Percentiles rank a stretch among this genome's conserved stretches.
These are phyloP conservation scores for Dermatemys mawii DNA, from an alignment of 2,113 vertebrate genomes.

Conservation along the genomic window DNA sequence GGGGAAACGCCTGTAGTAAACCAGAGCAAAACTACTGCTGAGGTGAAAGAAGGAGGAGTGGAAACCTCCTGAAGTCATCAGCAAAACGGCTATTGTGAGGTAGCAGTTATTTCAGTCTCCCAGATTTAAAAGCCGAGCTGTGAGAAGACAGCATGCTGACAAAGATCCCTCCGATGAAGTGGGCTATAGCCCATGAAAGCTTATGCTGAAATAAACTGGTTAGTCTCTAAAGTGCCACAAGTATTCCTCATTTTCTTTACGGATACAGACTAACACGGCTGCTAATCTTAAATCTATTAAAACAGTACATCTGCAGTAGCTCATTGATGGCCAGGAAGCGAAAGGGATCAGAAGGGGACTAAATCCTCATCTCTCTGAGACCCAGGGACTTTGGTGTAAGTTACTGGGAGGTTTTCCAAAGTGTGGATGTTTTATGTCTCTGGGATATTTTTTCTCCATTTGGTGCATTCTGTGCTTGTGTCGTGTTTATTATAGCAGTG, in stretches of 20 bases:
- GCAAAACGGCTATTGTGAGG: neutral
- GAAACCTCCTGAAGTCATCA: neutral
- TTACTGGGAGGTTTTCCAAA: constrained; percentile 62
- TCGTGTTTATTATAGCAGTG: constrained; percentile 40
- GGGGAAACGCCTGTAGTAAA: neutral
- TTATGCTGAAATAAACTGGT: too few species aligned
- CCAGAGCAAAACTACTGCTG: neutral
- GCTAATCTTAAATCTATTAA: too few species aligned
- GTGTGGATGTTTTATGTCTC: constrained; percentile 66
- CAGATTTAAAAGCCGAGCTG: neutral
- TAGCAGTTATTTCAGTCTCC: neutral
- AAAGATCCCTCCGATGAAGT: constrained; percentile 12
- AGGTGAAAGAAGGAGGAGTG: neutral
- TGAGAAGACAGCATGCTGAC: neutral
- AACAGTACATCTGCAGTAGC: neutral
- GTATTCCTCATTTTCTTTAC: too few species aligned
- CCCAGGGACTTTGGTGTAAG: constrained; percentile 36
- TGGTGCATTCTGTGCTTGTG: constrained; percentile 38
- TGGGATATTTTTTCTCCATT: constrained; percentile 65
- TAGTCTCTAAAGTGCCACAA: too few species aligned
- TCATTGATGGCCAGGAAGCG: neutral
- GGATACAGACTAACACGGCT: too few species aligned
- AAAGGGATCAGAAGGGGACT: constrained; percentile 53
- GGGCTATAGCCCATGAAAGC: too few species aligned
- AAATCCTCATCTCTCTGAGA: constrained; percentile 11